Base-by-base conservation (phyloP, 2,113 vertebrate species). In the Mus spicilegus region DNA sequence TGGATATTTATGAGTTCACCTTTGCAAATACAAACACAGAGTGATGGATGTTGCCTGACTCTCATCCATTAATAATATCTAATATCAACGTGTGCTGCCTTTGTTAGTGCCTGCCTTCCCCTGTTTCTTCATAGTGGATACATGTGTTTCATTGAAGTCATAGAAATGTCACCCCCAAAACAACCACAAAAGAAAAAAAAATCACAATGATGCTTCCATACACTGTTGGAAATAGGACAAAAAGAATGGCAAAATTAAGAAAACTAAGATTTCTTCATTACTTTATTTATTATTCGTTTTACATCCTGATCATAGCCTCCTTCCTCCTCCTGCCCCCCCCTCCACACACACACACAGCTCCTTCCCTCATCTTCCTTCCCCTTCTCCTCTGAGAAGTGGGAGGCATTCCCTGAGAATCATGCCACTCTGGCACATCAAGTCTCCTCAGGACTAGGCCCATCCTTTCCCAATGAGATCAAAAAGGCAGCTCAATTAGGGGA, bases 1-100 rank as follows among this genome's bases (percentile, higher is more conserved):
- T 58, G 56, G 46, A 61, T 97, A 91, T 96, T 97, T 97, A 95
- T 92, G 85, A 95, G 49, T 91, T 95, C 61, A 75, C 85, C 69
- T 96, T 95, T 95, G 61, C 90, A 95, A 93, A 93, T 46, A 69
- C 33, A 96, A 89, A 73, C 42, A 73, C 58, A 75, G 58, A 78
- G 9, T 96, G 81, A 97, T 94, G 84, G 72, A 97, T 96, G 95
- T 58, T 73, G 9, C 87, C 49, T 19, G 3, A 26, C 3, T 92
- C 49, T 90, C 72, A 92, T 84, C 77, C 81, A 96, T 95, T 93
- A 87, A 65, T 69, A 92, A 86, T 65, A 17, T 46, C 46, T 17
- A 42, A 65, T 75, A 82, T 93, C 87, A 82, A 39, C 89, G 73
- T n/a, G 33, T 30, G 28, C 67, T 76, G 49, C 33, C 17, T 84